Percentiles rank a stretch among this genome's conserved stretches.
These are phyloP conservation scores for Chanos chanos DNA, from an alignment of 2,797 vertebrate species.

Conservation along the genomic window DNA sequence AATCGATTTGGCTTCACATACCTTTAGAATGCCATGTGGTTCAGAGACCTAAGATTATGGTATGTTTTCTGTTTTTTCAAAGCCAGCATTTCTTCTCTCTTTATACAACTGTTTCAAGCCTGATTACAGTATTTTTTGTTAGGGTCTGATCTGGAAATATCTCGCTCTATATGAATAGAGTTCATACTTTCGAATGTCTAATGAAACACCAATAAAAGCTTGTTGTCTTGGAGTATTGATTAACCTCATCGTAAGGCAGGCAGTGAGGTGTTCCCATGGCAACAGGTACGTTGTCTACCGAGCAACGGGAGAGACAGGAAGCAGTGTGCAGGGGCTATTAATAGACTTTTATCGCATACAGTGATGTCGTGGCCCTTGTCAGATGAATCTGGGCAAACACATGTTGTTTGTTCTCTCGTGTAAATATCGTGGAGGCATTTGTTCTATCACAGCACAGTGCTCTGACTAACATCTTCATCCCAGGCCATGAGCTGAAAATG, in stretches of 20 bases:
- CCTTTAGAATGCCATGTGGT: no score
- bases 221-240: conserved; percentile 57
- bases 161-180: not conserved
- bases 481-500: not conserved
- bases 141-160: no score
- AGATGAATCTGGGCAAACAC: conserved; percentile 46
- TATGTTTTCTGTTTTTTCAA: no score
- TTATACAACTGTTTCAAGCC: no score
- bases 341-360: conserved; percentile 64
- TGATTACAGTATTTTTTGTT: no score
- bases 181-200: conserved; percentile 18
- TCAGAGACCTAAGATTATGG: no score
- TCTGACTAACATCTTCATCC: conserved; percentile 12
- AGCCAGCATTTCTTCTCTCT: no score
- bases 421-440: conserved; percentile 32
- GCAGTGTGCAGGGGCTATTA: conserved; percentile 63
- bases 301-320: conserved; percentile 53
- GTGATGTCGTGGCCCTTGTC: conserved; percentile 51
- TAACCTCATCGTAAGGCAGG: conserved; percentile 51
- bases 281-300: conserved; percentile 68
- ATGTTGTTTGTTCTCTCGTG: conserved; percentile 41
- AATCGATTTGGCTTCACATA: no score
- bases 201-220: conserved; percentile 33
- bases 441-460: not conserved
- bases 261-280: conserved; percentile 67